Conservation (phyloP, 1,140 invertebrate genomes). For the Ceratosolen solmsi region DNA sequence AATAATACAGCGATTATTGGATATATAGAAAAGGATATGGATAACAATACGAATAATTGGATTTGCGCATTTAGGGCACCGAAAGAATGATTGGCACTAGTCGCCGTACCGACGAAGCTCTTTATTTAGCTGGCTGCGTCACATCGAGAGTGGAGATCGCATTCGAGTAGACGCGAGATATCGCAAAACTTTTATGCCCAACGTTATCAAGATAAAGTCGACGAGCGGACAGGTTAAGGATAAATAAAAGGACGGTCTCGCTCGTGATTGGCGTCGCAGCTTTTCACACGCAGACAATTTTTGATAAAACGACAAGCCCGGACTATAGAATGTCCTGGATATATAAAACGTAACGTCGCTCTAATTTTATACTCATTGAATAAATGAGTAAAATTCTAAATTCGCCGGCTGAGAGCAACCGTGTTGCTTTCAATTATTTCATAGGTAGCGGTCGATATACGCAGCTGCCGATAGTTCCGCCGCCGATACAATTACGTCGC, state of each 20-base stretch:
- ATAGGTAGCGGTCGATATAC: background rate
- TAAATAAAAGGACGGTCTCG: background rate
- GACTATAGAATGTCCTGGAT: conserved; percentile 13
- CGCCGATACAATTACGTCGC: background rate
- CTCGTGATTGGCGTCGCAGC: background rate
- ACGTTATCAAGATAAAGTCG: background rate
- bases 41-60: no score
- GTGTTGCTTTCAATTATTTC: conserved; percentile 14
- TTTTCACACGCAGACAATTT: conserved; percentile 17
- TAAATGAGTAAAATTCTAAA: no score
- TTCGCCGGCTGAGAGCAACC: background rate
- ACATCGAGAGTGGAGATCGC: background rate
- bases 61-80: no score
- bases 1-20: no score
- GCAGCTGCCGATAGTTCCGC: background rate
- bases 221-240: background rate
- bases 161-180: background rate
- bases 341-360: no score
- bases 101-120: background rate
- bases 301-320: conserved; percentile 7
- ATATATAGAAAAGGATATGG: no score
- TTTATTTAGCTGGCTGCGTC: background rate
- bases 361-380: no score
- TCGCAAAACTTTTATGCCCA: background rate
- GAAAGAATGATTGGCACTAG: no score